Base-by-base conservation (phyloP, 2,888 invertebrate species). In the Cenopis cana region DNA sequence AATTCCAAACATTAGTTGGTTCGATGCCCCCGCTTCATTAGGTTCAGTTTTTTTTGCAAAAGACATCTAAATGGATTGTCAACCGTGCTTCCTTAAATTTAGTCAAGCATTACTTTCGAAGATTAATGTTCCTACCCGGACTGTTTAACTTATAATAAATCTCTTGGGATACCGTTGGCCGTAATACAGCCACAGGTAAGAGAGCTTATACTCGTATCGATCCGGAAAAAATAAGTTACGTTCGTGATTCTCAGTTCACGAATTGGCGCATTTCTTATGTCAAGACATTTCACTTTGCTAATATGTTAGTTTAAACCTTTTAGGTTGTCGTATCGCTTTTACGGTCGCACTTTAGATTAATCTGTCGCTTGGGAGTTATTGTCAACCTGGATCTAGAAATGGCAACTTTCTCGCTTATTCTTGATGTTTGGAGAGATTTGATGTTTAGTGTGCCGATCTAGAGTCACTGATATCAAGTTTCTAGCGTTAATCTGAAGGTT, bases 61-160 rank as follows among this genome's bases (percentile, higher is more conserved):
- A 85, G 83, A 82, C 81, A 80, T 83, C 79, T 79, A 85, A 88
- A 88, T 88, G 87, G 86, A 85, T 86, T 83, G 86, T 85, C 84
- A 83, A 85, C 77, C 79, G 75, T 75, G 77, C 75, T 76, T 77
- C 80, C 82, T 85, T 85, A 81, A 85, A 87, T 89, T 87, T 88
- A 85, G 82, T 80, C 75, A 75, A 77, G 82, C 81, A 83, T 83
- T 83, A 76, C 78, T 79, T 77, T 78, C 64, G 75, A 87, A 87
- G 88, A 89, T 88, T 85, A 86, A 89, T 88, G 83, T 77, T 80
- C 74, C 76, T 79, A 76, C 78, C 79, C 81, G 76, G 78, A 81
- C 81, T 83, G 80, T 82, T 83, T 81, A 85, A 85, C 79, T 84
- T 84, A 82, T 85, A 82, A 88, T 87, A 86, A 87, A 87, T 88